A percentile compares a stretch with the other conserved stretches of the same genome.
phyloP scores from a whole-genome alignment of 1,140 invertebrate genomes.

The Anastatus disparis region DNA sequence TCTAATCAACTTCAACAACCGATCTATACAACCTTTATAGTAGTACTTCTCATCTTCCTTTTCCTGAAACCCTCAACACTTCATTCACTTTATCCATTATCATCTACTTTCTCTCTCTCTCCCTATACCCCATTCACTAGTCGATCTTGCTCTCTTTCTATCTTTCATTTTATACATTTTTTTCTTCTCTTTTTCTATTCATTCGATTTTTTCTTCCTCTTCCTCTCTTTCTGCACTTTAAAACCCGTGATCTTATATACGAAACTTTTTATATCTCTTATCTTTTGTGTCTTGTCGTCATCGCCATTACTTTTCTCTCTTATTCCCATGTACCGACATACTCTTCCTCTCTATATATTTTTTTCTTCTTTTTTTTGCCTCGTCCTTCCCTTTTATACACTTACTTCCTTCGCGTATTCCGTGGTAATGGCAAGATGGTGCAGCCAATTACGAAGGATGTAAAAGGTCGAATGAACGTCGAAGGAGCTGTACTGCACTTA shows the following conservation, averaged over 20 bases:
- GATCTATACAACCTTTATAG: too few species aligned
- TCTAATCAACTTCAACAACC: too few species aligned
- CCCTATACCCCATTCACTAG: too few species aligned
- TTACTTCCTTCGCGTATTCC: background rate
- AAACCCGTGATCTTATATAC: background rate
- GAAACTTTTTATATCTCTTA: background rate
- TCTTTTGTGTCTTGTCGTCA: background rate
- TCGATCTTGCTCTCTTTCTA: background rate
- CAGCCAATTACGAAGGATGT: constrained; percentile 2
- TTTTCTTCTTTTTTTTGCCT: too few species aligned
- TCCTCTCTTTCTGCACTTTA: constrained; percentile 1
- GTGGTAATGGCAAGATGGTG: constrained; percentile 2
- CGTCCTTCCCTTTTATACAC: background rate
- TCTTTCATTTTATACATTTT: background rate
- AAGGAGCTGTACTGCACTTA: too few species aligned
- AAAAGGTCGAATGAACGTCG: background rate
- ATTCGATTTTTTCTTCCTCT: background rate
- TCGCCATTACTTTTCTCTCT: background rate
- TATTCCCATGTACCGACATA: too few species aligned
- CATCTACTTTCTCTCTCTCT: background rate
- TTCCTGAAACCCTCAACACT: too few species aligned
- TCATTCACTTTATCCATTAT: background rate
- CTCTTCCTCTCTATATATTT: too few species aligned
- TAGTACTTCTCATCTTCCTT: too few species aligned
- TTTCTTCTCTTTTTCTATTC: background rate